phyloP scores from a whole-genome alignment of 1,140 invertebrate species.

The Drosophila ironensis region DNA sequence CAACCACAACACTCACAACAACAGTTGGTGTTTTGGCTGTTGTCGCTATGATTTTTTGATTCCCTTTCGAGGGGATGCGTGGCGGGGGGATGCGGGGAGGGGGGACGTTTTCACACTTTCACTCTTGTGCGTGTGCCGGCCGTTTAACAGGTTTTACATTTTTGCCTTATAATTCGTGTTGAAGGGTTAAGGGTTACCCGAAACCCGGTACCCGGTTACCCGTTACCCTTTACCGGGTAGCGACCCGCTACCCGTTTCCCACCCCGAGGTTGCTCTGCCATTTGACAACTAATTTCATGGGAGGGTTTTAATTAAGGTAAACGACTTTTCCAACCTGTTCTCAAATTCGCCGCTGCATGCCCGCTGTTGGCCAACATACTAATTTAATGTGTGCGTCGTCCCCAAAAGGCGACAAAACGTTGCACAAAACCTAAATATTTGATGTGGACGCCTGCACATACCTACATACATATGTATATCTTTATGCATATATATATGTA shows the following conservation, averaged over 20 bases:
- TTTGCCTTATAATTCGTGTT: constrained; percentile 17
- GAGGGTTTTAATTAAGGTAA: constrained; percentile 33
- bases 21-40: constrained; percentile 52
- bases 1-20: constrained; percentile 12
- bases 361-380: constrained; percentile 56
- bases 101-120: constrained; percentile 66
- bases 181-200: constrained; percentile 41
- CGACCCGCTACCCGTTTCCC: too few relatives aligned
- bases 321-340: constrained; percentile 22
- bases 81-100: constrained; percentile 19
- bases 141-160: constrained; percentile 72
- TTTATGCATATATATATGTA: constrained; percentile 15
- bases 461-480: constrained; percentile 10
- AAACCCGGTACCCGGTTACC: too few relatives aligned
- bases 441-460: constrained; percentile 38
- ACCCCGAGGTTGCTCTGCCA: not conserved
- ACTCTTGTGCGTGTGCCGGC: constrained; percentile 50
- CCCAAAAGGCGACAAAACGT: constrained; percentile 56
- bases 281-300: constrained; percentile 2
- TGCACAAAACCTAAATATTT: constrained; percentile 73
- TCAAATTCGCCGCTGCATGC: constrained; percentile 21
- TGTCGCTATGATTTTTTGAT: constrained; percentile 75
- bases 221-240: not conserved
- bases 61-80: constrained; percentile 50
- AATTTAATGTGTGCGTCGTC: constrained; percentile 53